Conservation (phyloP, 2,797 vertebrate genomes). For the Poecilia picta region DNA sequence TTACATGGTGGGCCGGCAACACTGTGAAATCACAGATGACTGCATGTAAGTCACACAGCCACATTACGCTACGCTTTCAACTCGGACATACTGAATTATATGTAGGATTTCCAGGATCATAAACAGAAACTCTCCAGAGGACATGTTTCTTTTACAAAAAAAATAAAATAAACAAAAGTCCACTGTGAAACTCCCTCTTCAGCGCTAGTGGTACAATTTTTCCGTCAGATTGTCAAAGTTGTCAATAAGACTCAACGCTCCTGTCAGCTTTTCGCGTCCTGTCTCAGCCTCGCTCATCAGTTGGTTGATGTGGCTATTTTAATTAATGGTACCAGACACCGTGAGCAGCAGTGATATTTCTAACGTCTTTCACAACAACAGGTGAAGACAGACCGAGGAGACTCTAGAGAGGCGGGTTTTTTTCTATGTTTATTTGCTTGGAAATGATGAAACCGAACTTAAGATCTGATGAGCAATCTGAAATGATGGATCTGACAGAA, state of each 20-base stretch:
- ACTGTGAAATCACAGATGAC: background rate
- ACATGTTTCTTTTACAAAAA: background rate
- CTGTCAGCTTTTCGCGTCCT: background rate
- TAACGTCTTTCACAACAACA: slow-evolving; percentile 4
- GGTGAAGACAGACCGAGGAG: background rate
- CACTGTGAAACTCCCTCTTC: background rate
- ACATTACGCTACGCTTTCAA: background rate
- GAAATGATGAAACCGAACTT: slow-evolving; percentile 8
- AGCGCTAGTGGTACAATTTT: background rate
- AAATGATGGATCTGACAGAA: background rate
- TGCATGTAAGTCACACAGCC: background rate
- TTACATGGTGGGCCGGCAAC: background rate
- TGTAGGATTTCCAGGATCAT: background rate
- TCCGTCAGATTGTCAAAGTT: background rate
- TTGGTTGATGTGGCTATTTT: background rate
- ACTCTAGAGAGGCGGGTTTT: background rate
- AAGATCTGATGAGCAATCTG: background rate
- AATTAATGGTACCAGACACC: background rate
- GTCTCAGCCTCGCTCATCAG: background rate
- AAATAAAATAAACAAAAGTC: background rate
- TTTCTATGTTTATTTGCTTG: slow-evolving; percentile 2
- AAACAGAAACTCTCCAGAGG: background rate
- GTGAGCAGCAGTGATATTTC: background rate
- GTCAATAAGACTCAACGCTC: background rate
- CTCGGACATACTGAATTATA: background rate